Evolutionary conservation across 2,113 vertebrate species (phyloP).

Genomic region (Opisthocomus hoazin): DNA sequence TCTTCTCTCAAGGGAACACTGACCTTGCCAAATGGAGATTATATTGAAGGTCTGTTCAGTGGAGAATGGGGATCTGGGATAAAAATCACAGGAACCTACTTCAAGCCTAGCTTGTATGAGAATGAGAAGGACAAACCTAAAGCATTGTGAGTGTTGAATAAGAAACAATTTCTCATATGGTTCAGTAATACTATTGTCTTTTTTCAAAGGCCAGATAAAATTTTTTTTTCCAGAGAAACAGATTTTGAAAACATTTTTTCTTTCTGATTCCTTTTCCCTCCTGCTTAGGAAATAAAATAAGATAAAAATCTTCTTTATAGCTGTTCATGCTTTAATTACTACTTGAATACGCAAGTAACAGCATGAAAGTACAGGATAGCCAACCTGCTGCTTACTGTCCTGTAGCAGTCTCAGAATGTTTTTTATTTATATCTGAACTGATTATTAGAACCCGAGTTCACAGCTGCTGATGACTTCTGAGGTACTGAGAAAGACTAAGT

Average conservation of each 20-base stretch:
- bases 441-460: not conserved
- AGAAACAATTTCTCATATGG: not conserved
- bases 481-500: not conserved
- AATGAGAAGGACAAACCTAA: slow-evolving; percentile 84
- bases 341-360: not conserved
- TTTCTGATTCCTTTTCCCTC: not conserved
- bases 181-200: not conserved
- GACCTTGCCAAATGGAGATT: slow-evolving; percentile 91
- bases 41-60: slow-evolving; percentile 90
- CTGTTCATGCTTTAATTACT: not conserved
- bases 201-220: not conserved
- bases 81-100: slow-evolving; percentile 92
- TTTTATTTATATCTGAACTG: not conserved
- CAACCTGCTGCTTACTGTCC: not conserved
- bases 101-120: slow-evolving; percentile 92
- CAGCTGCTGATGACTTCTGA: not conserved
- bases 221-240: not conserved
- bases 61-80: slow-evolving; percentile 96
- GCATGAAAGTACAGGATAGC: not conserved
- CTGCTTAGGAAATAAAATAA: not conserved
- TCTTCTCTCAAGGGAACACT: slow-evolving; percentile 79
- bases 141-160: slow-evolving; percentile 76
- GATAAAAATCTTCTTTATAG: not conserved
- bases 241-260: not conserved
- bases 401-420: not conserved